Base-by-base conservation (phyloP, 2,797 vertebrate genomes). In the Melanotaenia boesemani region DNA sequence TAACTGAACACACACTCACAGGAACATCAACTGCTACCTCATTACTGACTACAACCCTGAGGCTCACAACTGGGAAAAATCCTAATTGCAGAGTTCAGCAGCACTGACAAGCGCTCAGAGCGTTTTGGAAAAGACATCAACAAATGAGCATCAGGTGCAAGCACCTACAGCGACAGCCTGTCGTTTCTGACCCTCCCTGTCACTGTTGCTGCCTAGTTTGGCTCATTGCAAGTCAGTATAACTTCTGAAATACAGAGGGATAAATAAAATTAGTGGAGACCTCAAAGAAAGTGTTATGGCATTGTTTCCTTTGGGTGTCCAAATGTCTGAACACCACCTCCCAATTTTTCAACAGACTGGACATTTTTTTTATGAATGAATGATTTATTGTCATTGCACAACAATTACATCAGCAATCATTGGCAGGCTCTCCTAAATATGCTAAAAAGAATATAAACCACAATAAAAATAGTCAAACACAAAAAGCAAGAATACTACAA, bases 41-140 rank as follows among this genome's bases (percentile, higher is more conserved):
- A 91, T 93, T 93, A 93, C 84, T 72, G 74, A 15, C 74, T 79
- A 63, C 80, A 82, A 82, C 80, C 90, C 85, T 3, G 24, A 72
- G 91, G 91, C 89, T 57, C 30, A 68, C 83, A 81, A 76, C 77
- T 69, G 84, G 89, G 85, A 67, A 65, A 72, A 82, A 80, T 46
- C 66, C 74, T 88, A 89, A 92, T 92, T 90, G 90, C 86, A 80
- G 77, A 85, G 86, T 89, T 90, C 88, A 86, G 86, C 88, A 87
- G 83, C 83, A 56, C 74, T 89, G 89, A 91, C 85, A 84, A 46
- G 87, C 41, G 72, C 87, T 89, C 56, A 24, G n/a, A 82, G 90
- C 78, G 3, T 78, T 90, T 82, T 82, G 78, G 79, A 83, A 60
- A 63, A 72, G 79, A 69, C 68, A 74, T 72, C 24, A 48, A 85